Percentiles rank a stretch among this genome's conserved stretches.
Conservation (phyloP, 2,113 vertebrate species). For the Microcebus griseorufus region DNA sequence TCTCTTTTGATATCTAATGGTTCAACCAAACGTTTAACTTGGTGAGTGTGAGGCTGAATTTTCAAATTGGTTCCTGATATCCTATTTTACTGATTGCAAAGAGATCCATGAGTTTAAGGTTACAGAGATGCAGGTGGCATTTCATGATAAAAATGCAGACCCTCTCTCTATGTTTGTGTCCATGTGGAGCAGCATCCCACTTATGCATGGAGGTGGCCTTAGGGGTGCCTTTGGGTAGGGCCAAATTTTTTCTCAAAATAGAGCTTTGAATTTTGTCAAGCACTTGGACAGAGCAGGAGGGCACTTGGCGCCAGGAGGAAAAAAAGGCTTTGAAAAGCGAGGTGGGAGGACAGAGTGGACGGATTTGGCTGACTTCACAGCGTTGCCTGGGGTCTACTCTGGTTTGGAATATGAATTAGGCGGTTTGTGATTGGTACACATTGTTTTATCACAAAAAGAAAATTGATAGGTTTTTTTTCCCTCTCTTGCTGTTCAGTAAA, state of each 20-base stretch:
- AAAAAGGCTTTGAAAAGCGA: conserved; percentile 71
- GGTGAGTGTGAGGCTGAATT: not conserved
- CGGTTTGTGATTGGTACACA: conserved; percentile 61
- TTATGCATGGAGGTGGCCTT: conserved; percentile 60
- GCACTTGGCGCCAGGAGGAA: conserved; percentile 70
- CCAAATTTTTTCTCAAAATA: conserved; percentile 49
- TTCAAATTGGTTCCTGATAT: not conserved
- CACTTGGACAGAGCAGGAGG: conserved; percentile 67
- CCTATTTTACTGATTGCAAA: conserved; percentile 31
- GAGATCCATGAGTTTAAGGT: not conserved
- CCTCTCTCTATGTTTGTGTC: conserved; percentile 10
- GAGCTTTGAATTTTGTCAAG: conserved; percentile 76
- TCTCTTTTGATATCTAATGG: not conserved
- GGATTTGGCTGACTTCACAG: conserved; percentile 73
- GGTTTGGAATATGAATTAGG: conserved; percentile 78
- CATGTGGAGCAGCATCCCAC: conserved; percentile 32
- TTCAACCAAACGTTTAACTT: not conserved
- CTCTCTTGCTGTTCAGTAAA: conserved; percentile 21
- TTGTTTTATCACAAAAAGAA: conserved; percentile 59
- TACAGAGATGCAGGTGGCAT: conserved; percentile 7
- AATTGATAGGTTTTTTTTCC: not conserved
- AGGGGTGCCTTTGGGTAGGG: conserved; percentile 58
- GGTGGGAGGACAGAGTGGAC: conserved; percentile 55
- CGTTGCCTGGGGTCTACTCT: conserved; percentile 70
- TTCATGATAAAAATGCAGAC: not conserved